These are phyloP conservation scores for Dermolepida albohirtum DNA, from an alignment of 2,888 invertebrate species.

Conservation along the genomic window DNA sequence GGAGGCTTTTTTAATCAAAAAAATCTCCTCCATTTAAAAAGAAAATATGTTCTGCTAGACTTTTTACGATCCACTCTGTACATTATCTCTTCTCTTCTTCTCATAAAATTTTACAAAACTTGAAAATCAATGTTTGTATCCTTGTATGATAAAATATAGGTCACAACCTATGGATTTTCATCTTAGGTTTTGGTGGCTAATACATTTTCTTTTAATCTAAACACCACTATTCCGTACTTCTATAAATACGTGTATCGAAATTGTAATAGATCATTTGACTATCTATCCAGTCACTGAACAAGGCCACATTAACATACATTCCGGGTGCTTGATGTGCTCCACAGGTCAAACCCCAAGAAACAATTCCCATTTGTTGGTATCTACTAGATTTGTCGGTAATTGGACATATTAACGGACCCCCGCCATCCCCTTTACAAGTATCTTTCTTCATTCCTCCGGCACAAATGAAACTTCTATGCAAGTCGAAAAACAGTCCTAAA, in stretches of 20 bases:
- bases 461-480: conserved; percentile 81
- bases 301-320: conserved; percentile 78
- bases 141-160: too few species aligned
- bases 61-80: too few species aligned
- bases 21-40: too few species aligned
- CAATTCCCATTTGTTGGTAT: conserved; percentile 75
- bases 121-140: too few species aligned
- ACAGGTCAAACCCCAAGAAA: conserved; percentile 87
- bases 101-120: too few species aligned
- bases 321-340: conserved; percentile 76
- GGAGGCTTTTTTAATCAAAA: too few species aligned
- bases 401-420: conserved; percentile 81
- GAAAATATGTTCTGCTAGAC: too few species aligned
- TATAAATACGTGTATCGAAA: conserved; percentile 35
- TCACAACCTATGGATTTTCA: too few species aligned
- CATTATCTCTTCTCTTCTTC: too few species aligned
- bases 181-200: too few species aligned
- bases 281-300: conserved; percentile 75
- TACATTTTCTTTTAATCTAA: too few species aligned
- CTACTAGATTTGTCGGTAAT: conserved; percentile 65
- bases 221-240: not conserved
- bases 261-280: conserved; percentile 47
- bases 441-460: conserved; percentile 79
- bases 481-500: conserved; percentile 73
- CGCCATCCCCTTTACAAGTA: conserved; percentile 86